Conservation (phyloP, 2,113 vertebrate species). For the Lophotis ruficrista region DNA sequence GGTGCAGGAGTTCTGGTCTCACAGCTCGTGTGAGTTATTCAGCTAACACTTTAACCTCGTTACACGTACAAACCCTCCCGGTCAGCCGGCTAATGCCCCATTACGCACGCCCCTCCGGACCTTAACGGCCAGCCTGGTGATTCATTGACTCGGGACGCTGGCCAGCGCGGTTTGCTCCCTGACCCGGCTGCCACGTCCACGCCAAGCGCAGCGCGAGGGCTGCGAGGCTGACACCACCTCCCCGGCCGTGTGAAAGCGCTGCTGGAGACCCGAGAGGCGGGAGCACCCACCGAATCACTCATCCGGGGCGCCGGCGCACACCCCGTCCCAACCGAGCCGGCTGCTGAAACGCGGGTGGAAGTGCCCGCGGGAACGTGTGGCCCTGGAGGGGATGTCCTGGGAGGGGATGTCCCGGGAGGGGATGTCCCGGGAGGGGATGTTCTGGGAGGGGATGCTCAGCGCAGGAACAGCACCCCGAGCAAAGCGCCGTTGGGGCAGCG, state of each 20-base stretch:
- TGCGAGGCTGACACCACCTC: rapidly evolving
- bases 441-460: neutral
- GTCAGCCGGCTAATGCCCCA: neutral
- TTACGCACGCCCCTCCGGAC: neutral
- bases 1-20: neutral
- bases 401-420: neutral
- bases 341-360: neutral
- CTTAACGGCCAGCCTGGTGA: neutral
- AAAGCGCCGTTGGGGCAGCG: neutral
- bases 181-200: neutral
- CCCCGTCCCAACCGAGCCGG: neutral
- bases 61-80: neutral
- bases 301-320: neutral
- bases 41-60: neutral
- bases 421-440: too few relatives aligned
- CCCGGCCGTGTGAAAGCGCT: rapidly evolving
- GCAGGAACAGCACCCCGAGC: too few relatives aligned
- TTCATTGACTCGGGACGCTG: neutral
- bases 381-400: neutral
- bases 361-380: neutral
- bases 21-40: neutral
- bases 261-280: neutral
- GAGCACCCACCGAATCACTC: neutral
- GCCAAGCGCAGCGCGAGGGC: neutral
- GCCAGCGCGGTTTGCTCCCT: neutral